Evolutionary conservation across 2,888 invertebrate genomes (phyloP), one percentile per base, ranked within the genome.

Genomic region (Acronicta aceris): DNA sequence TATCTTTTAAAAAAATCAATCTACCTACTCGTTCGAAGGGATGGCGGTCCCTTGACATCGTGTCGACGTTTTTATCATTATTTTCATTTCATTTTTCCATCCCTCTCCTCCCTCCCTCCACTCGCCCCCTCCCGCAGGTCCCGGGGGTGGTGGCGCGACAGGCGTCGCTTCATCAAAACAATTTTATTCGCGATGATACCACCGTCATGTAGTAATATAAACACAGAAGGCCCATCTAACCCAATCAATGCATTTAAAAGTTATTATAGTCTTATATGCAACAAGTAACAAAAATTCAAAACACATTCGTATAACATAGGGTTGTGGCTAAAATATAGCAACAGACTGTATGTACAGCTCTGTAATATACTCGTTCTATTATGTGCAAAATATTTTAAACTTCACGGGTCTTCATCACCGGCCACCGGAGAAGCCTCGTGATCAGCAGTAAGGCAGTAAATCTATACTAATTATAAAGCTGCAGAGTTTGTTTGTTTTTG

Each of bases 41-140:
- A 50, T 69, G 71, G 64, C 71, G 68, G 75, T 79, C 80, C 78
- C 81, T 73, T 81, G 76, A 65, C 75, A 68, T 63, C 70, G 76
- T 79, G 85, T 81, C 82, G 83, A 81, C 84, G 82, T 83, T 86
- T 86, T 87, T 86, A 86, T 85, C 87, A 89, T 90, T 88, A 88
- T 88, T 88, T 85, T 83, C 86, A 87, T 89, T 89, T 86, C 84
- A 83, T 85, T 83, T 84, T 82, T 77, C 77, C 70, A 71, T 65
- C 62, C 69, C 70, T 76, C 74, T 60, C 54, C 17, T 66, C 59
- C 69, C 58, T 57, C 58, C 36, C 40, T 17, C 27, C 48, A 50
- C 63, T 62, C 49, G 46, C 53, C 27, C 58, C 45, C 51, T 60
- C 47, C 38, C 40, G 33, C 45, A 8, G 54, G 69, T 80, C 76